phyloP scores from a whole-genome alignment of 2,113 vertebrate species.

The Sakesphorus luctuosus region DNA sequence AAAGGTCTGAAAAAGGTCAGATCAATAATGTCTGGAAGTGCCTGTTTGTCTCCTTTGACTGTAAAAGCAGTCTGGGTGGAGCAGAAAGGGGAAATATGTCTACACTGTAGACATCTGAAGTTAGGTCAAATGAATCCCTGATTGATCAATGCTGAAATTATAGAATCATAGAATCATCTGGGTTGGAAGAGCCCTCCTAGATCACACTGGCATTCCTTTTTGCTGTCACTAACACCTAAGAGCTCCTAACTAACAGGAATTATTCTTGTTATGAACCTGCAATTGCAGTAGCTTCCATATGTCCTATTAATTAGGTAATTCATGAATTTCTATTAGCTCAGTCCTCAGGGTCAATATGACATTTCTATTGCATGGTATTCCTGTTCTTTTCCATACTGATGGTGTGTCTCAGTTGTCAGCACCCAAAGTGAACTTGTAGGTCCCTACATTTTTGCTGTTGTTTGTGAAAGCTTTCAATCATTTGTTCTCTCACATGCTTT shows the following conservation, averaged over 20 bases:
- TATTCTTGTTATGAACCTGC: background rate
- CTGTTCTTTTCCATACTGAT: background rate
- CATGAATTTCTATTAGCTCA: background rate
- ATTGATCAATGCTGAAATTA: background rate
- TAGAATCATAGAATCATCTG: too few species aligned
- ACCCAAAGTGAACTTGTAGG: background rate
- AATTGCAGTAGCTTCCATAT: slow-evolving; percentile 22
- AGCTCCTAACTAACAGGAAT: background rate
- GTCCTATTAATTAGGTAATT: background rate
- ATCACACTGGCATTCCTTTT: slow-evolving; percentile 12
- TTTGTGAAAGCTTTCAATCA: background rate
- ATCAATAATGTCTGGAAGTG: slow-evolving; percentile 41
- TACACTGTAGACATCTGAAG: background rate
- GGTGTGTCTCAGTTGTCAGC: background rate
- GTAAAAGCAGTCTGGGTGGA: background rate
- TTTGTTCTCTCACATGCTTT: background rate
- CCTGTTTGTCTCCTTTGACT: slow-evolving; percentile 4
- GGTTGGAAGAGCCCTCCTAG: background rate
- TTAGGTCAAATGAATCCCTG: background rate
- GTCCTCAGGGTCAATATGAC: background rate
- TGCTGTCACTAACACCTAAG: background rate
- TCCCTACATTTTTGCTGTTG: background rate
- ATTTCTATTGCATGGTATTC: background rate
- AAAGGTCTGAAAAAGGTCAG: slow-evolving; percentile 24
- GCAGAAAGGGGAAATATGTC: background rate